Percentiles rank a stretch among this genome's conserved stretches.
Conservation (phyloP, 2,113 vertebrate species). For the Reinhardtius hippoglossoides region DNA sequence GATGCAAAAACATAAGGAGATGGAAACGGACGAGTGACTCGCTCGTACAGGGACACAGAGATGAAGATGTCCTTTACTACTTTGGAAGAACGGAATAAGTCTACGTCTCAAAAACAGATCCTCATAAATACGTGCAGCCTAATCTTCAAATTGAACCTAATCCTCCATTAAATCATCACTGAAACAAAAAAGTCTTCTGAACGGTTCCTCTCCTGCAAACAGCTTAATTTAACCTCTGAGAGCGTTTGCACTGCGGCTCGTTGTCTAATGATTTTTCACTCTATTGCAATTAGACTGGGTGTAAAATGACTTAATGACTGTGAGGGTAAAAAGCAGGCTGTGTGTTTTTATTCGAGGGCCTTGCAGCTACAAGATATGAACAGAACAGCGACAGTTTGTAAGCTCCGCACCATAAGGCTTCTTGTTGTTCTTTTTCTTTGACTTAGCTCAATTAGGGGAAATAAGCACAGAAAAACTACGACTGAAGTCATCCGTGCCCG, state of each 20-base stretch:
- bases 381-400: not conserved
- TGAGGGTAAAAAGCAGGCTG: constrained; percentile 23
- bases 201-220: not conserved
- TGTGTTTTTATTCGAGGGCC: constrained; percentile 32
- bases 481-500: constrained; percentile 30
- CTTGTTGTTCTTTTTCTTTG: not conserved
- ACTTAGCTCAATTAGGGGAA: constrained; percentile 29
- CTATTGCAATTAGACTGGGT: constrained; percentile 37
- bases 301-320: constrained; percentile 39
- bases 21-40: not conserved
- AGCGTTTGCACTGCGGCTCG: constrained; percentile 7
- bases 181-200: constrained; percentile 2
- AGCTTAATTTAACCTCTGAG: constrained; percentile 29
- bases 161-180: constrained; percentile 9
- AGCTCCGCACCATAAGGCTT: not conserved
- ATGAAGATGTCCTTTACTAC: not conserved
- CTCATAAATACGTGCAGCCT: not conserved
- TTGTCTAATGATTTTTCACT: constrained; percentile 32
- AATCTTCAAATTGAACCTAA: constrained; percentile 3
- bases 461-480: constrained; percentile 37
- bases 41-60: not conserved
- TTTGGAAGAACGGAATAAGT: constrained; percentile 8
- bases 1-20: not conserved
- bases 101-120: not conserved
- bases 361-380: constrained; percentile 23